phyloP scores from a whole-genome alignment of 2,113 vertebrate genomes.

The Pelodiscus sinensis region DNA sequence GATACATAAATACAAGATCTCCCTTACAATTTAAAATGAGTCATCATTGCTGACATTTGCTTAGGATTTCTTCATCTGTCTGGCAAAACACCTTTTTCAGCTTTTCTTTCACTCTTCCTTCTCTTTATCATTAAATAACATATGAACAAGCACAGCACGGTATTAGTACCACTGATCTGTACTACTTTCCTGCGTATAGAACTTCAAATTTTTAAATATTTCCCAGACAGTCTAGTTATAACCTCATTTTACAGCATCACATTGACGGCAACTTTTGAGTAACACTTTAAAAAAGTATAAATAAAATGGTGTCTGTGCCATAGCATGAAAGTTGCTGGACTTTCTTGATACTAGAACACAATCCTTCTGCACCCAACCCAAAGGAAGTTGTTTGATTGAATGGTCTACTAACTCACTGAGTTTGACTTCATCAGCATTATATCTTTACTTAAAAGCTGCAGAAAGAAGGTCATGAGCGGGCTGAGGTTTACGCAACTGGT shows the following conservation, averaged over 20 bases:
- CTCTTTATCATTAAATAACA: background rate
- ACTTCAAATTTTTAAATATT: no score
- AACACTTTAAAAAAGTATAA: background rate
- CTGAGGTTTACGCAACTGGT: background rate
- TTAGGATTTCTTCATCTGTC: background rate
- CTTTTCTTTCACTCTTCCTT: background rate
- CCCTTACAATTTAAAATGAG: background rate
- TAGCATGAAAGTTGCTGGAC: background rate
- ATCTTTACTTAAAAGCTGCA: background rate
- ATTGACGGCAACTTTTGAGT: background rate
- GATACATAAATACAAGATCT: background rate
- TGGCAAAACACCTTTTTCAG: background rate
- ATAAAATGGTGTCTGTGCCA: background rate
- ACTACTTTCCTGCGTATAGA: constrained; percentile 1
- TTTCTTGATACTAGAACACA: constrained; percentile 1
- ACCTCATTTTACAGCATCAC: background rate
- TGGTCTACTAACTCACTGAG: background rate
- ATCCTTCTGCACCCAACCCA: background rate
- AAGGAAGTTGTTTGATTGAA: background rate
- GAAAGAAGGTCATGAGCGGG: background rate
- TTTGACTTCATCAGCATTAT: background rate
- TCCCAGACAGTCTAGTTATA: background rate
- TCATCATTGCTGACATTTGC: background rate
- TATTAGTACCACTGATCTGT: background rate
- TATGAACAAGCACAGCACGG: background rate